Evolutionary conservation across 2,888 invertebrate genomes (phyloP).

Genomic region (Euspilapteryx auroguttella): DNA sequence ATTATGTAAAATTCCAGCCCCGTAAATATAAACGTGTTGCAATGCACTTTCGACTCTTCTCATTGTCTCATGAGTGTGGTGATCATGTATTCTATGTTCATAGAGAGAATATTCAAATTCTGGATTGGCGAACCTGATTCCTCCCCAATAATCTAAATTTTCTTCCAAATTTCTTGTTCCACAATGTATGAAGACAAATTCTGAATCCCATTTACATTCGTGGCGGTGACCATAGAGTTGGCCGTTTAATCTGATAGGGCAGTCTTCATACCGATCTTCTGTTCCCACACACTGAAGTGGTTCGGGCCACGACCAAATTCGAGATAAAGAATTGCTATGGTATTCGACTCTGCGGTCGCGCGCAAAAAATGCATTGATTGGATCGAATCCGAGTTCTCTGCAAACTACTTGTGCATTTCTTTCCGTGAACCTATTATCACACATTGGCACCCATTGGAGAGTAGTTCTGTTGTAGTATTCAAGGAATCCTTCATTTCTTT

Average conservation of each 20-base stretch:
- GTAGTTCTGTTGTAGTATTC: slow-evolving; percentile 96
- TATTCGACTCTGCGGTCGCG: slow-evolving; percentile 85
- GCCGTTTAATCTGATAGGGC: slow-evolving; percentile 86
- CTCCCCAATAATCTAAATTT: slow-evolving; percentile 89
- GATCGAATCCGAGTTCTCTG: slow-evolving; percentile 86
- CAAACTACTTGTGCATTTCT: slow-evolving; percentile 97
- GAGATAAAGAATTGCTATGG: slow-evolving; percentile 82
- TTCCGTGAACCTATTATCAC: slow-evolving; percentile 93
- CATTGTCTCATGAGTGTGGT: slow-evolving; percentile 73
- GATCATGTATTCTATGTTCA: slow-evolving; percentile 79
- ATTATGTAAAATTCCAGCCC: slow-evolving; percentile 94
- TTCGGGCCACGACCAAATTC: slow-evolving; percentile 95
- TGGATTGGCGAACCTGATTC: slow-evolving; percentile 87
- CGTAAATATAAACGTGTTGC: slow-evolving; percentile 79
- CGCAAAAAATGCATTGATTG: slow-evolving; percentile 86
- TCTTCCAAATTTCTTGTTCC: slow-evolving; percentile 69
- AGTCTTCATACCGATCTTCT: slow-evolving; percentile 77
- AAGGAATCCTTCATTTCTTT: slow-evolving; percentile 80
- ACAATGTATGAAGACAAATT: slow-evolving; percentile 93
- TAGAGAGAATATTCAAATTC: slow-evolving; percentile 87
- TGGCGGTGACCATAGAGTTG: slow-evolving; percentile 84
- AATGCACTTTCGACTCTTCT: slow-evolving; percentile 75
- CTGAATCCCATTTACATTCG: slow-evolving; percentile 86
- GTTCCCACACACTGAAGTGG: slow-evolving; percentile 82
- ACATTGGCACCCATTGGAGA: slow-evolving; percentile 95